These are phyloP conservation scores for Hemitrygon akajei DNA, from an alignment of 2,797 vertebrate genomes.

Conservation along the genomic window DNA sequence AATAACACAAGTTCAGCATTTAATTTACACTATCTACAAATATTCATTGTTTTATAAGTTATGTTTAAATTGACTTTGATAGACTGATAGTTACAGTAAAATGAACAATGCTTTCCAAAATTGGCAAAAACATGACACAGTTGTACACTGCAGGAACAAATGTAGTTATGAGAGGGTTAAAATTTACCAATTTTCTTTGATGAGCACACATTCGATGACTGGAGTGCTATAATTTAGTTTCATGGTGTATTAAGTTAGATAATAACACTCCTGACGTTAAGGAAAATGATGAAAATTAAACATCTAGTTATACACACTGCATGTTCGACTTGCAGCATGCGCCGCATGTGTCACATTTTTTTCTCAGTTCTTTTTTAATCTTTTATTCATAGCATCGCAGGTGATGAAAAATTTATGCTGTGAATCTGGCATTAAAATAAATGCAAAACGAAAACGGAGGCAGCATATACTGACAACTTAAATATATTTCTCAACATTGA, in stretches of 20 bases:
- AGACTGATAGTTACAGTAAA: neutral
- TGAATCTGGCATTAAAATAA: slow-evolving; percentile 99
- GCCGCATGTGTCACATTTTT: slow-evolving; percentile 84
- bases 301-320: slow-evolving; percentile 78
- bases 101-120: neutral
- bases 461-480: slow-evolving; percentile 99
- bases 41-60: neutral
- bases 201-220: slow-evolving; percentile 39
- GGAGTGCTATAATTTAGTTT: slow-evolving; percentile 59
- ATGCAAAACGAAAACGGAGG: slow-evolving; percentile 99
- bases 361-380: slow-evolving; percentile 96
- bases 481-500: slow-evolving; percentile 99
- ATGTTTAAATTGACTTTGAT: slow-evolving; percentile 24
- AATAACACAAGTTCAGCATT: neutral
- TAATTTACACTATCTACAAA: neutral
- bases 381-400: slow-evolving; percentile 99
- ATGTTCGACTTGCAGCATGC: slow-evolving; percentile 75
- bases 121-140: neutral
- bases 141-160: neutral
- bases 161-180: slow-evolving; percentile 8
- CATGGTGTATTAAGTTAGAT: slow-evolving; percentile 62
- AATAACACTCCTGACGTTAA: slow-evolving; percentile 66
- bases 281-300: slow-evolving; percentile 70
- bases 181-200: neutral
- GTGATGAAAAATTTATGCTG: slow-evolving; percentile 99